Evolutionary conservation across 53 echinoderm and acorn worm genomes (phyloP), one percentile per base, ranked within the genome.

Genomic region (Stichopus horrens): DNA sequence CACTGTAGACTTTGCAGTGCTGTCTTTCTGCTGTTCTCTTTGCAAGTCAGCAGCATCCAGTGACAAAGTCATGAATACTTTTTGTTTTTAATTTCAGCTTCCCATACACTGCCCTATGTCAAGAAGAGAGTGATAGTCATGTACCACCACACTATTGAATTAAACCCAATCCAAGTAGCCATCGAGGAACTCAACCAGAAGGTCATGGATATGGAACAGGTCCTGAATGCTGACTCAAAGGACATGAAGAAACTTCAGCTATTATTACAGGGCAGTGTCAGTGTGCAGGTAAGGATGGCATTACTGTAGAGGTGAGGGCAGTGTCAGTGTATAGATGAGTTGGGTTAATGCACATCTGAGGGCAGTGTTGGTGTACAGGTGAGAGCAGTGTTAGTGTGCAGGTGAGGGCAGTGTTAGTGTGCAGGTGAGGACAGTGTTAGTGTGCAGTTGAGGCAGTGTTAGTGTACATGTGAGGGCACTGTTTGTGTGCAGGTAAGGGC

Each of bases 51-150:
- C 37, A 37, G 37, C 37, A 37, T 37, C 37, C 37, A 37, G 2
- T 37, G 37, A 37, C 37, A 37, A 37, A 37, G 0, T 37, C 37
- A 37, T 37, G 37, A 37, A 37, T 37, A 37, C 37, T 37, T 37
- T 37, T 37, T 73, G 80, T 37, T 37, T 37, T 37, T 73, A 86
- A 9, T 77, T 91, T 9, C 88, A 97, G 98, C 98, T 5, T 95
- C 95, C 9, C 98, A 97, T 79, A 91, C 95, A 60, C 96, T 96
- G 96, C 99, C 99, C 1, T 99, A 99, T 76, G 94, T 99, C 86
- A 99, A 96, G 91, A 99, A 99, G 86, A 90, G 99, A 4, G 93
- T 99, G 90, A 88, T 81, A 74, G 96, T 99, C 20, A 89, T 93
- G 73, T 99, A 99, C 86, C 94, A 96, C 79, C 79, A 89, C 23